A percentile compares a stretch with the other conserved stretches of the same genome.
These are phyloP conservation scores for Actinernus sp. DNA, from an alignment of 92 coral and sea anemone genomes.

Conservation along the genomic window DNA sequence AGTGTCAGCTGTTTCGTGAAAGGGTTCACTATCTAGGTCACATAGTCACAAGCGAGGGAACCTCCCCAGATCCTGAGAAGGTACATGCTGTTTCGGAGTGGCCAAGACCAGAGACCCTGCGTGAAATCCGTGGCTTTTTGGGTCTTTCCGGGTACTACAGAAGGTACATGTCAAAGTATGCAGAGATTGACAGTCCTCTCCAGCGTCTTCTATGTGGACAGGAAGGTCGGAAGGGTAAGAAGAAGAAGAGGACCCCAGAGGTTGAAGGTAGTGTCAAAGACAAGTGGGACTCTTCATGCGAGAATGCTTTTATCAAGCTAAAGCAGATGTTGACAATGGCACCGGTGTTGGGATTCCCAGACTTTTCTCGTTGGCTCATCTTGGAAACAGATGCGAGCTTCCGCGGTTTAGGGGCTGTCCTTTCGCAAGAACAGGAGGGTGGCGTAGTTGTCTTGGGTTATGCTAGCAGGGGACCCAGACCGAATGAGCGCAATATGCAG, in stretches of 20 bases:
- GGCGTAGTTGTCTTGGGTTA: slow-evolving; percentile 50
- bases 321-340: slow-evolving; percentile 47
- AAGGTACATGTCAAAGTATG: slow-evolving; percentile 39
- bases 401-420: slow-evolving; percentile 23
- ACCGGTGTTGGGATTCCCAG: slow-evolving; percentile 70
- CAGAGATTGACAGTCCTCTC: slow-evolving; percentile 50
- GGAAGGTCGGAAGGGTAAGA: slow-evolving; percentile 19
- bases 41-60: slow-evolving; percentile 27
- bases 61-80: slow-evolving; percentile 52
- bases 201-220: slow-evolving; percentile 48
- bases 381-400: slow-evolving; percentile 61
- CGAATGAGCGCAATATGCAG: slow-evolving; percentile 39
- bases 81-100: slow-evolving; percentile 55
- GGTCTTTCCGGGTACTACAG: slow-evolving; percentile 52
- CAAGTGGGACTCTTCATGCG: slow-evolving; percentile 55
- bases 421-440: slow-evolving; percentile 33
- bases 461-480: slow-evolving; percentile 38
- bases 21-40: slow-evolving; percentile 54
- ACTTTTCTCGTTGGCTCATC: slow-evolving; percentile 40
- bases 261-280: slow-evolving; percentile 14
- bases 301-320: slow-evolving; percentile 39
- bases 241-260: slow-evolving; percentile 1
- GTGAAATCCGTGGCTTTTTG: slow-evolving; percentile 53
- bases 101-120: slow-evolving; percentile 64
- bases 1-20: slow-evolving; percentile 49